Evolutionary conservation across 2,113 vertebrate genomes (phyloP).

Genomic region (Gavia stellata): DNA sequence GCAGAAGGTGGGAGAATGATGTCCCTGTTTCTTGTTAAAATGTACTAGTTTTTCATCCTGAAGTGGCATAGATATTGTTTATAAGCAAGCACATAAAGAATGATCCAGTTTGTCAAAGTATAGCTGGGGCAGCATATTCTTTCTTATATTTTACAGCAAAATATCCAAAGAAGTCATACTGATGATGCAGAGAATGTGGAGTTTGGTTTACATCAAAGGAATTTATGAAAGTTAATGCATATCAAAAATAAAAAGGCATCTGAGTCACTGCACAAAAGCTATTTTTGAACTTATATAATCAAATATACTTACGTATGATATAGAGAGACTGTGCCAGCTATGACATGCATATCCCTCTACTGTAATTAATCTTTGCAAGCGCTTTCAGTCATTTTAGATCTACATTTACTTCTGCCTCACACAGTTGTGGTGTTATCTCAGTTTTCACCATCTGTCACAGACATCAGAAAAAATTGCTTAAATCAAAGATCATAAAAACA

Average conservation of each 20-base stretch:
- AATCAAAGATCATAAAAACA: background rate
- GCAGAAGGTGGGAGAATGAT: background rate
- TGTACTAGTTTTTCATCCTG: background rate
- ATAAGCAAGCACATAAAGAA: background rate
- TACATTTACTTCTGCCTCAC: conserved; percentile 41
- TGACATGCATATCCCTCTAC: conserved; percentile 1
- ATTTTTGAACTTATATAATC: conserved; percentile 61
- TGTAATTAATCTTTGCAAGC: conserved; percentile 53
- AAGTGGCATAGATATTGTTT: background rate
- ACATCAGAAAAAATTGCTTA: conserved; percentile 4
- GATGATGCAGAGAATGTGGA: conserved; percentile 25
- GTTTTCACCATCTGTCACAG: conserved; percentile 51
- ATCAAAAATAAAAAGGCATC: conserved; percentile 56
- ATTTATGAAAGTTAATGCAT: conserved; percentile 57
- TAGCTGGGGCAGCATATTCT: background rate
- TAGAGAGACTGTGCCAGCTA: conserved; percentile 38
- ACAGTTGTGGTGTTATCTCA: conserved; percentile 36
- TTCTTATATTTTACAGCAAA: conserved; percentile 12
- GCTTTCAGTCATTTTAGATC: conserved; percentile 43
- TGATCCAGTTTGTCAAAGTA: background rate
- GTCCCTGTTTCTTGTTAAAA: background rate
- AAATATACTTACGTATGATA: conserved; percentile 49
- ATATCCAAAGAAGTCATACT: background rate
- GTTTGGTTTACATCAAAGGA: conserved; percentile 51
- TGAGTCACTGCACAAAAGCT: conserved; percentile 58